Base-by-base conservation (phyloP, 1,140 invertebrate genomes). In the Chironomus striatipennis region DNA sequence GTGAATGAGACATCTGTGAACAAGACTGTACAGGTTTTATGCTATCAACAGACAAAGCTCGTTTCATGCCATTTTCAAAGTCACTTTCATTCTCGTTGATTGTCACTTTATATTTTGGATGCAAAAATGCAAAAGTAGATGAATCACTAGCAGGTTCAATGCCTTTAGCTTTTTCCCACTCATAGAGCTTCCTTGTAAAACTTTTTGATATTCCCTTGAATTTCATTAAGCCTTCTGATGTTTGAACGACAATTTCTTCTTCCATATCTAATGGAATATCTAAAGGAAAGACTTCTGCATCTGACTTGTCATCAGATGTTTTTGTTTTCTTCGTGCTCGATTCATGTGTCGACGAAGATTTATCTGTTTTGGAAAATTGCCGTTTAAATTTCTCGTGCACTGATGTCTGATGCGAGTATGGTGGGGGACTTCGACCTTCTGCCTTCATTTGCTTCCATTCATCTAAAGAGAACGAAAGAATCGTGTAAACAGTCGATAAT, bases 121-220 rank as follows among this genome's bases (percentile, higher is more conserved):
- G 87, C 0, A 94, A 82, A 0, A 94, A 80, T 0, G 91, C 90
- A 75, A 93, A 92, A 0, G 92, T 94, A 0, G 92, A 94, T 0
- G 88, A 88, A 4, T 57, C 47, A n/a, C 12, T n/a, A 81, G 93
- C 92, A 0, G 90, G 92, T 0, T 88, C 89, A 73, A 93, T 93
- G 3, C 92, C 92, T 73, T 88, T 84, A 42, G 91, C 89, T 76
- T 93, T 93, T 80, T 96, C 94, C 94, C 94, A 96, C 80, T 96
- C 93, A 80, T 94, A 93, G 0, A 96, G 84, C 79, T 95, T 95
- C 47, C 91, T 89, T 0, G 92, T 94, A 80, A 95, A 96, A 77
- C 93, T 93, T 73, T 92, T 87, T 0, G 91, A 93, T 76, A 94
- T 93, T 0, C 93, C 93, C 84, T 93, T 89, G 78, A 94, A 93